A percentile compares a stretch with the other conserved stretches of the same genome.
These are phyloP conservation scores for Raja brachyura DNA, from an alignment of 2,113 vertebrate species.

Conservation along the genomic window DNA sequence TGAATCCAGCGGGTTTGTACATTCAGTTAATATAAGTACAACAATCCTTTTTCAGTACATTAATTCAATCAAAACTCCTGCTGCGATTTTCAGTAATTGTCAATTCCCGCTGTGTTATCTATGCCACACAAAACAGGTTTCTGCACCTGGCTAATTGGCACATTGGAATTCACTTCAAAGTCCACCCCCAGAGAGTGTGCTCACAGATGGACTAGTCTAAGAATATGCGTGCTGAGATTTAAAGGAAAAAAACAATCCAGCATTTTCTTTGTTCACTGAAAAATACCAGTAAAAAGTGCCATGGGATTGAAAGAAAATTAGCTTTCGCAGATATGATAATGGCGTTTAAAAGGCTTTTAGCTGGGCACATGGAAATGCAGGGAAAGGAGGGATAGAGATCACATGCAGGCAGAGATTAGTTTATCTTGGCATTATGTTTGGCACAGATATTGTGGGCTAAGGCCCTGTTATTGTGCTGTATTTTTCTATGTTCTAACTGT, in stretches of 20 bases:
- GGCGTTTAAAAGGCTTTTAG: no score
- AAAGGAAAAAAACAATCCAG: no score
- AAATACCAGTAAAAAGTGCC: background rate
- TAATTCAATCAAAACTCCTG: background rate
- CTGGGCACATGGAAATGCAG: no score
- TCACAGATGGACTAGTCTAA: background rate
- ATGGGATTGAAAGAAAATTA: background rate
- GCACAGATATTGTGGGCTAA: no score
- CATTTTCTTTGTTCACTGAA: conserved; percentile 8
- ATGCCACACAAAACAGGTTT: background rate
- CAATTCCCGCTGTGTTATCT: background rate
- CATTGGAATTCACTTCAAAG: background rate
- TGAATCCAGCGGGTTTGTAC: background rate
- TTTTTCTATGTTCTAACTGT: no score
- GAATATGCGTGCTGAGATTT: background rate
- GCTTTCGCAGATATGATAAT: no score
- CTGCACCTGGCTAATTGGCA: conserved; percentile 12
- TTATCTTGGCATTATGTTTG: no score
- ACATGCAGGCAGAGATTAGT: no score
- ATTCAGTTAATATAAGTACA: background rate
- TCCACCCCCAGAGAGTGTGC: background rate
- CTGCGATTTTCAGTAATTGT: background rate
- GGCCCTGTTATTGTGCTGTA: no score
- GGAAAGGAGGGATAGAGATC: no score
- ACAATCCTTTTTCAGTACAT: background rate